Conservation (phyloP, 2,888 invertebrate genomes). For the Orchestes rusci region DNA sequence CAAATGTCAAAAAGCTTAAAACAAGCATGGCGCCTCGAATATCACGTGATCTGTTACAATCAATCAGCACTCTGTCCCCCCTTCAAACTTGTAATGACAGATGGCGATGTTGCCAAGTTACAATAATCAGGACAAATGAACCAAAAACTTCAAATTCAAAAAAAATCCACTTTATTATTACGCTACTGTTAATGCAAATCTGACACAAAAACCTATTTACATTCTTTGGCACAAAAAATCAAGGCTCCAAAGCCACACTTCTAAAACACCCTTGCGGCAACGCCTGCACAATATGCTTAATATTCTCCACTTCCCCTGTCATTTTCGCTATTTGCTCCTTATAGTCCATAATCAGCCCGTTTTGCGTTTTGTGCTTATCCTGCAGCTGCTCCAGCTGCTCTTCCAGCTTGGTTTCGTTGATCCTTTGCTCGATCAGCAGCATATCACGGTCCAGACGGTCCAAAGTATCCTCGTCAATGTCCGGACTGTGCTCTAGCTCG, state of each 20-base stretch:
- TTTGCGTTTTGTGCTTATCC: constrained; percentile 48
- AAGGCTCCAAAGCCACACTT: constrained; percentile 67
- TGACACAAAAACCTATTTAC: not conserved
- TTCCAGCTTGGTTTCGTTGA: constrained; percentile 66
- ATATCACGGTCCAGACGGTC: constrained; percentile 56
- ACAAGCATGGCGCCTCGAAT: too few species aligned
- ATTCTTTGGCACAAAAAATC: constrained; percentile 27
- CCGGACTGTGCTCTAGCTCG: constrained; percentile 66
- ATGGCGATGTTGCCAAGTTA: too few species aligned
- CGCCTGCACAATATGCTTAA: constrained; percentile 71
- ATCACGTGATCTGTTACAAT: too few species aligned
- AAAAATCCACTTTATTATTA: too few species aligned
- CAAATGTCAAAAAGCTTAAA: too few species aligned
- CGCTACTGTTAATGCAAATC: not conserved
- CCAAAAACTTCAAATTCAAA: too few species aligned
- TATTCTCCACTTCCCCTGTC: constrained; percentile 70
- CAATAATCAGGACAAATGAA: too few species aligned
- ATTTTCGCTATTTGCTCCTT: constrained; percentile 69
- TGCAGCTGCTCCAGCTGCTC: constrained; percentile 66
- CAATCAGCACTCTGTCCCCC: too few species aligned
- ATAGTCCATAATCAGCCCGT: constrained; percentile 71
- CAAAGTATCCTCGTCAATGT: constrained; percentile 61
- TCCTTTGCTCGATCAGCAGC: constrained; percentile 60
- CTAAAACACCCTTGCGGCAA: constrained; percentile 78
- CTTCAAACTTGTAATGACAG: too few species aligned